A percentile compares a stretch with the other conserved stretches of the same genome.
phyloP scores from a whole-genome alignment of 1,140 invertebrate species.

The Stegodyphus dumicola region DNA sequence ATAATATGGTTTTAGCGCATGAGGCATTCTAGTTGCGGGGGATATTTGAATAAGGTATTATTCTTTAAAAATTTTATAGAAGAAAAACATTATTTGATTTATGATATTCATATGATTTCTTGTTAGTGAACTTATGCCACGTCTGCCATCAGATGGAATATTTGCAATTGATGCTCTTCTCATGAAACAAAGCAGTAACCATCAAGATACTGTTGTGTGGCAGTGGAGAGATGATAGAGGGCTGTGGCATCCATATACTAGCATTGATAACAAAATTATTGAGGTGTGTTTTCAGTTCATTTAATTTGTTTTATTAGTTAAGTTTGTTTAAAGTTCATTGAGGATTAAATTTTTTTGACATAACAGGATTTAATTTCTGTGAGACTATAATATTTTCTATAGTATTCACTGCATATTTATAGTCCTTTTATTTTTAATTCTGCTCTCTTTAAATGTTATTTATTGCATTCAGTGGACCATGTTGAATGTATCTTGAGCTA shows the following conservation, averaged over 20 bases:
- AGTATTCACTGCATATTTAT: too few species aligned
- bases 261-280: constrained; percentile 81
- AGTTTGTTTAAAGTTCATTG: neutral
- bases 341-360: too few species aligned
- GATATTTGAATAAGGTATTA: neutral
- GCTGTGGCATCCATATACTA: constrained; percentile 79
- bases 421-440: too few species aligned
- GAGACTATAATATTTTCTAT: too few species aligned
- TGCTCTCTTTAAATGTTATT: too few species aligned
- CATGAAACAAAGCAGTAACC: constrained; percentile 73
- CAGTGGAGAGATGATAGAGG: constrained; percentile 92
- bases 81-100: neutral
- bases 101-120: constrained; percentile 4
- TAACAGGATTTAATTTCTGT: too few species aligned
- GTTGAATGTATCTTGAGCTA: too few species aligned
- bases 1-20: too few species aligned
- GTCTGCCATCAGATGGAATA: constrained; percentile 91
- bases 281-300: constrained; percentile 73
- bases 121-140: constrained; percentile 87
- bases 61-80: neutral
- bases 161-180: constrained; percentile 91
- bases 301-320: neutral
- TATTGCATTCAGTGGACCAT: too few species aligned
- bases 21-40: too few species aligned
- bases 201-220: constrained; percentile 84